Conservation (phyloP, 1,140 invertebrate species). For the Nasonia longicornis region DNA sequence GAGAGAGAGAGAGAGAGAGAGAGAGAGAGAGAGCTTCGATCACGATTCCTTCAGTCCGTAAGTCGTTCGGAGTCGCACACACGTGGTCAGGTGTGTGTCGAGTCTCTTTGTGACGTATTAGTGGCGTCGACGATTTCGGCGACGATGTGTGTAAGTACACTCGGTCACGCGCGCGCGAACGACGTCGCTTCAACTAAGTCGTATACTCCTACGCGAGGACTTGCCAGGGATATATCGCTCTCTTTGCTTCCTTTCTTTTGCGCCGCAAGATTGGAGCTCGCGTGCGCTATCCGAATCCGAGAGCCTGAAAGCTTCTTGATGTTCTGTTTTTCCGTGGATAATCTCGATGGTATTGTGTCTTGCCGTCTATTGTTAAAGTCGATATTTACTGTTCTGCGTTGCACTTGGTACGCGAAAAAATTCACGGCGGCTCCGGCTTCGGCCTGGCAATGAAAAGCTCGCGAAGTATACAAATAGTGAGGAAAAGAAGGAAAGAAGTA, state of each 20-base stretch:
- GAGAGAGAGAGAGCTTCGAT: neutral
- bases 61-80: neutral
- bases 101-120: neutral
- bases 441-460: neutral
- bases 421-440: neutral
- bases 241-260: neutral
- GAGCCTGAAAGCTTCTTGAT: neutral
- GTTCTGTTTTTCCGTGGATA: neutral
- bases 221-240: neutral
- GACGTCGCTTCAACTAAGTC: too few relatives aligned
- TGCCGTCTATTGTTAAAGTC: too few relatives aligned
- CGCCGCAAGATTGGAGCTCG: neutral
- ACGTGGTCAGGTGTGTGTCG: neutral
- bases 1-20: neutral
- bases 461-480: neutral
- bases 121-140: neutral
- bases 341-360: too few relatives aligned
- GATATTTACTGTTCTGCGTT: too few relatives aligned
- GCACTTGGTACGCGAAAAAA: neutral
- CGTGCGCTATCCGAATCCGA: neutral
- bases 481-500: neutral
- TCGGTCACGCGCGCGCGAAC: too few relatives aligned
- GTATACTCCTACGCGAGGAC: neutral
- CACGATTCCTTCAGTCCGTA: neutral
- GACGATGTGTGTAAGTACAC: neutral